Evolutionary conservation across 35 echinoderm and acorn worm species (phyloP).

Genomic region (Strongylocentrotus purpuratus): DNA sequence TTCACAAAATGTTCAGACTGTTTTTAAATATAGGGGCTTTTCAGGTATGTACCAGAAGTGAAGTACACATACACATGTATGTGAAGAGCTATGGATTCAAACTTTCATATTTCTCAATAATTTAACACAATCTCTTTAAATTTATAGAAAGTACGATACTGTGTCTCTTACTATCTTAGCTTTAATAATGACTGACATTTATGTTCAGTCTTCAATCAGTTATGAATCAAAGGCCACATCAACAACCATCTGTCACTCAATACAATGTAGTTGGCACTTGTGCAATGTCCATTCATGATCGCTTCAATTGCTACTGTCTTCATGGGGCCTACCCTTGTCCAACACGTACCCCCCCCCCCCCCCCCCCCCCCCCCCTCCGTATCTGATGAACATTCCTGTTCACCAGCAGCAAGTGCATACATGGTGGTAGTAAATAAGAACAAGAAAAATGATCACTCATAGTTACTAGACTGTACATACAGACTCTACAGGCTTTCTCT

Average conservation of each 20-base stretch:
- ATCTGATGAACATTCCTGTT: neutral
- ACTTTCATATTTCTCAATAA: too few species aligned
- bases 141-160: too few species aligned
- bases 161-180: neutral
- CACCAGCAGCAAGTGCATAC: neutral
- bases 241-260: neutral
- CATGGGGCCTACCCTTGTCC: neutral
- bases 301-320: neutral
- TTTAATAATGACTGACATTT: too few species aligned
- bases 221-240: neutral
- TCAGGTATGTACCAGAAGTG: too few species aligned
- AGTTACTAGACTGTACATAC: neutral
- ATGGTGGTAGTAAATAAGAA: neutral
- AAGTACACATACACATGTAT: too few species aligned
- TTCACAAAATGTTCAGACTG: too few species aligned
- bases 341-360: neutral
- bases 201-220: neutral
- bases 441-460: neutral
- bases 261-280: neutral
- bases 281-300: neutral
- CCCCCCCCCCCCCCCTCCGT: neutral
- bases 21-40: too few species aligned
- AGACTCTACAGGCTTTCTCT: neutral
- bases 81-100: too few species aligned
- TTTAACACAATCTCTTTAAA: too few species aligned